These are phyloP conservation scores for Euzophera pinguis DNA, from an alignment of 2,888 invertebrate genomes.

Conservation along the genomic window DNA sequence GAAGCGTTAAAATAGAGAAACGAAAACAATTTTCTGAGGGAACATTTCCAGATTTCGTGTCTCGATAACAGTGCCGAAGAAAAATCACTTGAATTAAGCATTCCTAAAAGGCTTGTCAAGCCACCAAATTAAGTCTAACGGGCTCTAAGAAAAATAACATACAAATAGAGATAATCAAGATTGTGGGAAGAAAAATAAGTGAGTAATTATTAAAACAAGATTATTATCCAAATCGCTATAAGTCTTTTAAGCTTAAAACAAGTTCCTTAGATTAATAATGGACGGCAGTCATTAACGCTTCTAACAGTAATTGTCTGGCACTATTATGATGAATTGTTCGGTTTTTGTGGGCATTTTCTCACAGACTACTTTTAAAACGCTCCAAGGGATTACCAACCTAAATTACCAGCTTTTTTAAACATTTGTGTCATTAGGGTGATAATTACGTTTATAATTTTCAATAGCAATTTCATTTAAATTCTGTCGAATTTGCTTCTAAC, in stretches of 20 bases:
- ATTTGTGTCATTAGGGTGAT: conserved; percentile 45
- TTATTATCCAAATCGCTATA: conserved; percentile 74
- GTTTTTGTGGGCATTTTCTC: conserved; percentile 69
- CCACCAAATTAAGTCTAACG: conserved; percentile 63
- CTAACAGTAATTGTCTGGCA: conserved; percentile 73
- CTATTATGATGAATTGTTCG: conserved; percentile 75
- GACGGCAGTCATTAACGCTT: conserved; percentile 73
- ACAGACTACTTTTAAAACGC: conserved; percentile 56
- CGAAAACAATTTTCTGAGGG: conserved; percentile 18
- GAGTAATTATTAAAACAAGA: conserved; percentile 77
- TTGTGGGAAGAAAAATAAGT: conserved; percentile 69
- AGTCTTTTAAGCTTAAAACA: conserved; percentile 68
- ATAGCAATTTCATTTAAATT: conserved; percentile 18
- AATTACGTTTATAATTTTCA: conserved; percentile 43
- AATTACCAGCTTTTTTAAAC: conserved; percentile 42
- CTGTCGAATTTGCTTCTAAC: background rate
- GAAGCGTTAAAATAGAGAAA: conserved; percentile 20
- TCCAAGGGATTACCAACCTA: conserved; percentile 56
- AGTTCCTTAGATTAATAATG: conserved; percentile 71
- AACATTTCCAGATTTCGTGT: conserved; percentile 33
- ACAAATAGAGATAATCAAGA: conserved; percentile 73
- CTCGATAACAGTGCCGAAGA: conserved; percentile 56
- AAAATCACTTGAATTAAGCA: conserved; percentile 65
- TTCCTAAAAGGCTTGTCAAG: conserved; percentile 67
- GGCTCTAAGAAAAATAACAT: conserved; percentile 62